phyloP scores from a whole-genome alignment of 2,888 invertebrate species.

The Panopea generosa region DNA sequence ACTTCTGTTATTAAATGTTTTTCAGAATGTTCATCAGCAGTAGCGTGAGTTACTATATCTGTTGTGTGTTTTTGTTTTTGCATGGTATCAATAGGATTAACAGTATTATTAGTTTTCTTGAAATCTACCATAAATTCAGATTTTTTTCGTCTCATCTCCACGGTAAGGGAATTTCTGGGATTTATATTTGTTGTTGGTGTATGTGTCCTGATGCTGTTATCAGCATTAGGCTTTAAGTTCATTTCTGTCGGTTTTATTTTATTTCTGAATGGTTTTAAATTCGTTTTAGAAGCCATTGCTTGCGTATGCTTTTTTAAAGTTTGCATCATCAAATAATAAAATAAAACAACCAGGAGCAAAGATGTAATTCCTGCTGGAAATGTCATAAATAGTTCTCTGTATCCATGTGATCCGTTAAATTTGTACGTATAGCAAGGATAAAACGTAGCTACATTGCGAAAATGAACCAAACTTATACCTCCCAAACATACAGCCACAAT shows the following conservation, averaged over 20 bases:
- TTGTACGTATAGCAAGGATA: conserved; percentile 42
- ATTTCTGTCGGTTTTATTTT: conserved; percentile 15
- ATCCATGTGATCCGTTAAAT: conserved; percentile 4
- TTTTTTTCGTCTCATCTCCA: too few relatives aligned
- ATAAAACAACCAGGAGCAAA: conserved; percentile 49
- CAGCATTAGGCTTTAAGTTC: too few relatives aligned
- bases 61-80: too few relatives aligned
- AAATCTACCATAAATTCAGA: too few relatives aligned
- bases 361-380: conserved; percentile 62
- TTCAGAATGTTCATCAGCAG: too few relatives aligned
- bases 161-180: too few relatives aligned
- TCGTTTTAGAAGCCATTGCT: conserved; percentile 47
- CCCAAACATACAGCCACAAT: conserved; percentile 34
- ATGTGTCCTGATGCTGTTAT: too few relatives aligned
- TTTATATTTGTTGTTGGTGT: too few relatives aligned
- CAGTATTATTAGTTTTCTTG: too few relatives aligned
- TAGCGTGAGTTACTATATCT: too few relatives aligned
- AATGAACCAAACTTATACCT: conserved; percentile 31
- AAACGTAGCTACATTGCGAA: conserved; percentile 53
- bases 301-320: conserved; percentile 55
- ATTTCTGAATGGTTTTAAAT: conserved; percentile 14
- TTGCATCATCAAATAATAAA: conserved; percentile 62
- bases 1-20: too few relatives aligned
- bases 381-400: conserved; percentile 35
- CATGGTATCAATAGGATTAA: too few relatives aligned